phyloP scores from a whole-genome alignment of 2,797 vertebrate species.

The Hippoglossus hippoglossus region DNA sequence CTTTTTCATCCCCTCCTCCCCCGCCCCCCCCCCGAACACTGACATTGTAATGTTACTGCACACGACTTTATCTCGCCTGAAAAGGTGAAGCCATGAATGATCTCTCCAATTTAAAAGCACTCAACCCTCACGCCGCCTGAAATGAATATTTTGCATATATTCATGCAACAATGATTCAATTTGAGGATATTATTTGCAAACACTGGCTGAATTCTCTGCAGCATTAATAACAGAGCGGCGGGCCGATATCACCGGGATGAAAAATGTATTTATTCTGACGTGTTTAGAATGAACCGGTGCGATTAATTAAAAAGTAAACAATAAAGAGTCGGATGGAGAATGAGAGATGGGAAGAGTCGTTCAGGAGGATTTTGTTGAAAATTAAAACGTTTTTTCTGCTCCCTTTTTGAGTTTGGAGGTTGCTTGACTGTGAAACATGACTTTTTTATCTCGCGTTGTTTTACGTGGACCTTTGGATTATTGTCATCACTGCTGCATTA shows the following conservation, averaged over 20 bases:
- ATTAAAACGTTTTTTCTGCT: conserved; percentile 9
- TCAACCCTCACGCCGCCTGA: conserved; percentile 99
- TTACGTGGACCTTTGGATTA: not conserved
- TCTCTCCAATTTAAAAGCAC: conserved; percentile 99
- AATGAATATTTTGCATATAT: conserved; percentile 99
- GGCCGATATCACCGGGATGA: conserved; percentile 90
- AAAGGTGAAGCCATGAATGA: conserved; percentile 99
- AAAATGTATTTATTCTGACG: conserved; percentile 83
- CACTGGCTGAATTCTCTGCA: conserved; percentile 93
- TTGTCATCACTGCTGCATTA: not conserved
- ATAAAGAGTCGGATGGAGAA: conserved; percentile 73
- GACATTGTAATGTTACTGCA: conserved; percentile 98
- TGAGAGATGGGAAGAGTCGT: conserved; percentile 48
- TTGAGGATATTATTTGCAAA: conserved; percentile 99
- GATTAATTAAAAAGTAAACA: conserved; percentile 87
- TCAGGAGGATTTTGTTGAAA: conserved; percentile 24
- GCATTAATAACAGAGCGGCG: conserved; percentile 89
- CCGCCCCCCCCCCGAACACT: conserved; percentile 84
- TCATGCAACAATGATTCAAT: conserved; percentile 99
- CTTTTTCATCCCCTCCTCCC: conserved; percentile 25
- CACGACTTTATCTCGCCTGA: conserved; percentile 99
- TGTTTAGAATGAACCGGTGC: conserved; percentile 79
- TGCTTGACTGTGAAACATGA: conserved; percentile 33
- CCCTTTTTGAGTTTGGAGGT: conserved; percentile 26
- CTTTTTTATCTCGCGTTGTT: conserved; percentile 17